A percentile compares a stretch with the other conserved stretches of the same genome.
phyloP scores from a whole-genome alignment of 2,797 vertebrate genomes.

The Meda fulgida region DNA sequence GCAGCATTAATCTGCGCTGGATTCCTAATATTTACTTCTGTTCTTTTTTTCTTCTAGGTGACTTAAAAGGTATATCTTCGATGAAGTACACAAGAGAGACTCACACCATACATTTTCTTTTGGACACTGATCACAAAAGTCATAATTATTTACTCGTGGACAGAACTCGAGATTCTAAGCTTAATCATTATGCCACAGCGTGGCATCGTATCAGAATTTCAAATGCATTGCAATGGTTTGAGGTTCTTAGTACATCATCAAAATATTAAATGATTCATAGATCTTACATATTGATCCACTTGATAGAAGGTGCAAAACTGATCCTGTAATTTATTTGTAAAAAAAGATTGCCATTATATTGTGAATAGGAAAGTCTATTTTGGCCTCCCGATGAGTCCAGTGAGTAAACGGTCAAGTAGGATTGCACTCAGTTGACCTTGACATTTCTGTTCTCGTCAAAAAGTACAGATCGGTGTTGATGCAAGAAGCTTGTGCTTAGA shows the following conservation, averaged over 20 bases:
- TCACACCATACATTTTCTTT: conserved; percentile 1
- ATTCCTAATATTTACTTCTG: background rate
- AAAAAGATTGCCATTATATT: background rate
- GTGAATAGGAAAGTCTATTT: background rate
- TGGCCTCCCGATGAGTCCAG: background rate
- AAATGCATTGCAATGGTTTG: background rate
- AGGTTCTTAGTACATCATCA: background rate
- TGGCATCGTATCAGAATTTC: background rate
- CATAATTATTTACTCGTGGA: conserved; percentile 40
- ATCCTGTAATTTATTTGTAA: background rate
- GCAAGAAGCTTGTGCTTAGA: background rate
- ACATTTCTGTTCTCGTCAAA: conserved; percentile 11
- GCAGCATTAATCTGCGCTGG: background rate
- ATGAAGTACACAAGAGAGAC: conserved; percentile 22
- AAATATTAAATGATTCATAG: background rate
- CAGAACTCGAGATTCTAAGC: conserved; percentile 18
- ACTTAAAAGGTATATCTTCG: conserved; percentile 67
- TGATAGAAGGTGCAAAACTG: background rate
- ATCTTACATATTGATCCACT: background rate
- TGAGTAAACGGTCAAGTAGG: background rate
- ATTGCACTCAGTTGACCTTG: background rate
- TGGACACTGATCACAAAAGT: conserved; percentile 2
- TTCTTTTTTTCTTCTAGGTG: conserved; percentile 67
- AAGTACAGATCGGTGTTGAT: background rate
- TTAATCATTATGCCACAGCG: background rate